Conservation (phyloP, 2,888 invertebrate genomes). For the Acholoe squamosa region DNA sequence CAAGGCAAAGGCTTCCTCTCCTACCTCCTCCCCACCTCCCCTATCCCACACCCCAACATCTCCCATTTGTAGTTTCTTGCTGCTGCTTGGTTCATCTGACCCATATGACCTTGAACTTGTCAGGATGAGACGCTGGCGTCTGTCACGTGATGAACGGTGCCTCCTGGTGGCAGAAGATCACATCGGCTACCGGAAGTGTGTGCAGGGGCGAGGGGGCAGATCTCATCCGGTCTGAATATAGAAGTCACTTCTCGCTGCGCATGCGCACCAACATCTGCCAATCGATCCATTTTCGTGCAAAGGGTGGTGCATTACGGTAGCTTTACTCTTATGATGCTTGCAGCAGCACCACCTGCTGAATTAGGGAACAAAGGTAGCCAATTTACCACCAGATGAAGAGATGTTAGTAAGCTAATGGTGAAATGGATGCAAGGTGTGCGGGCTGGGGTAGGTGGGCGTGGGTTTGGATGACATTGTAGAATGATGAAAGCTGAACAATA, state of each 20-base stretch:
- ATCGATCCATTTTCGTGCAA: background rate
- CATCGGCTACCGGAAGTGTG: background rate
- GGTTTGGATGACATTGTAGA: no score
- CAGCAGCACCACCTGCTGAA: background rate
- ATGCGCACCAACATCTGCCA: background rate
- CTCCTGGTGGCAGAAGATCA: slow-evolving; percentile 20
- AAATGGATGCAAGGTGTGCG: background rate
- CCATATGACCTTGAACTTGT: background rate
- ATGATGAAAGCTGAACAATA: no score
- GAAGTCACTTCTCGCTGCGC: background rate
- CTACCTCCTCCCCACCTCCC: background rate
- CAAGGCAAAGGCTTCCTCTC: background rate
- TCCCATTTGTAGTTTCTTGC: background rate
- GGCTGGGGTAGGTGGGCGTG: no score
- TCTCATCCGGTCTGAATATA: background rate
- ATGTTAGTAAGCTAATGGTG: background rate
- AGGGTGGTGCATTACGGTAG: background rate
- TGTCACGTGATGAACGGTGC: slow-evolving; percentile 20
- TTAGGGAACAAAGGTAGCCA: background rate
- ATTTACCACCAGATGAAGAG: background rate
- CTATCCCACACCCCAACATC: no score
- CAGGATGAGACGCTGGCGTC: slow-evolving; percentile 30
- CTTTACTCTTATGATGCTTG: no score
- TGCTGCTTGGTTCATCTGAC: background rate
- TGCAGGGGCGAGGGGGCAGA: background rate